Conservation (phyloP, 2,888 invertebrate species). For the Abrostola triplasia region DNA sequence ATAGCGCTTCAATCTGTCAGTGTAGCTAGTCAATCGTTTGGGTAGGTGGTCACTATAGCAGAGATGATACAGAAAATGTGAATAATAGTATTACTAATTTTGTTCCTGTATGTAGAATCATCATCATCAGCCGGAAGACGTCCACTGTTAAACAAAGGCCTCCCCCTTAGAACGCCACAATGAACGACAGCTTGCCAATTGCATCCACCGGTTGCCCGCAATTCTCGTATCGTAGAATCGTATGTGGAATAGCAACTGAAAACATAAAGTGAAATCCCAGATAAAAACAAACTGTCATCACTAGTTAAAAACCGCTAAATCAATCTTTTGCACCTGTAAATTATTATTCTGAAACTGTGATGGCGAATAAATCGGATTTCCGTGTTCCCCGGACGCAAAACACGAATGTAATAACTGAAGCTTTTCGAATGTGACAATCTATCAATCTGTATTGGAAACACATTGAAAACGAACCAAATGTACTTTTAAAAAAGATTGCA, state of each 20-base stretch:
- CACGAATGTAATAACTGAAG: slow-evolving; percentile 11
- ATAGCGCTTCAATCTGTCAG: no score
- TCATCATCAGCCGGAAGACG: no score
- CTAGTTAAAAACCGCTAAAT: slow-evolving; percentile 18
- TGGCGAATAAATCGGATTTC: slow-evolving; percentile 23
- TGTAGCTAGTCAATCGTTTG: no score
- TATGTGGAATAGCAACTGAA: background rate
- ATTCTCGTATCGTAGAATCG: no score
- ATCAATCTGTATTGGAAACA: slow-evolving; percentile 29
- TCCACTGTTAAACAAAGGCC: no score
- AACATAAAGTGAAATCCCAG: background rate
- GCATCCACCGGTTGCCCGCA: no score
- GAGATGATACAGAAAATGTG: no score
- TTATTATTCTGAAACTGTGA: slow-evolving; percentile 23
- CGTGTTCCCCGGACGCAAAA: slow-evolving; percentile 7
- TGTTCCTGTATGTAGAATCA: no score
- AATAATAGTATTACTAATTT: no score
- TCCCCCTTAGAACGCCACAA: no score
- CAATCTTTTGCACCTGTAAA: slow-evolving; percentile 10
- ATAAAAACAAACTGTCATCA: background rate
- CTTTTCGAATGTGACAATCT: slow-evolving; percentile 21
- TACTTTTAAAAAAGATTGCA: slow-evolving; percentile 1
- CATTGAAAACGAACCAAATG: slow-evolving; percentile 1
- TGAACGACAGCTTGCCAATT: no score
- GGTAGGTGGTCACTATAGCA: no score